Conservation (phyloP, 2,888 invertebrate genomes). For the Ectemnius cavifrons region DNA sequence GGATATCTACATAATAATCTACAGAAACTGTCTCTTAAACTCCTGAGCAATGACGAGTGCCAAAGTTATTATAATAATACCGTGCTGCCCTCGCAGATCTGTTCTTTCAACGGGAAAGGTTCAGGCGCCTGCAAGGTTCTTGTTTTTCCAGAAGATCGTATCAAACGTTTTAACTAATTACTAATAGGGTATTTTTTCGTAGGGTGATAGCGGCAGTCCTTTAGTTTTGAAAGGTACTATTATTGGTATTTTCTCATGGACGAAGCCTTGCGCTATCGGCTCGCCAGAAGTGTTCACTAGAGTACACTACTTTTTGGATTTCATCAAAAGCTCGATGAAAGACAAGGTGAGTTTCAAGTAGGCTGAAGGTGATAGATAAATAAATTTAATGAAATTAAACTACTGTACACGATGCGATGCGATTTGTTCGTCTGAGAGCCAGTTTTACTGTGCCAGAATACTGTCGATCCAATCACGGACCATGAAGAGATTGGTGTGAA, state of each 20-base stretch:
- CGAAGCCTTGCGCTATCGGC: conserved; percentile 30
- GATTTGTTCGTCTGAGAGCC: not conserved
- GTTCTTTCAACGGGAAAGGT: conserved; percentile 26
- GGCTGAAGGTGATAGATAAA: not conserved
- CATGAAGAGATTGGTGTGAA: not conserved
- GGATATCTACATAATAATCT: conserved; percentile 16
- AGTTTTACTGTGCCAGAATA: not conserved
- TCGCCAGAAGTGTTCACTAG: conserved; percentile 36
- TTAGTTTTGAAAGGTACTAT: conserved; percentile 21
- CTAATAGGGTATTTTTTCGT: not conserved
- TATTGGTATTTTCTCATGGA: conserved; percentile 42
- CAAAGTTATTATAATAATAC: conserved; percentile 27
- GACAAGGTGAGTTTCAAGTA: not conserved
- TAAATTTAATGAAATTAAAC: conserved; percentile 4
- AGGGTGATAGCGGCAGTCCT: conserved; percentile 46
- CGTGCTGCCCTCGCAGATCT: conserved; percentile 33
- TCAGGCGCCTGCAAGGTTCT: conserved; percentile 39
- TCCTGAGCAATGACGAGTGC: conserved; percentile 21
- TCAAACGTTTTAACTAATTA: too few relatives aligned
- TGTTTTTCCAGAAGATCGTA: not conserved
- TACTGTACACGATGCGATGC: not conserved
- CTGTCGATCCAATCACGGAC: conserved; percentile 7
- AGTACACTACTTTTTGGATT: conserved; percentile 15
- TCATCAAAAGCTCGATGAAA: not conserved
- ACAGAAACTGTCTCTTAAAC: conserved; percentile 26